Percentiles rank a stretch among this genome's conserved stretches.
phyloP scores from a whole-genome alignment of 2,797 vertebrate genomes.

The Cynopterus sphinx region DNA sequence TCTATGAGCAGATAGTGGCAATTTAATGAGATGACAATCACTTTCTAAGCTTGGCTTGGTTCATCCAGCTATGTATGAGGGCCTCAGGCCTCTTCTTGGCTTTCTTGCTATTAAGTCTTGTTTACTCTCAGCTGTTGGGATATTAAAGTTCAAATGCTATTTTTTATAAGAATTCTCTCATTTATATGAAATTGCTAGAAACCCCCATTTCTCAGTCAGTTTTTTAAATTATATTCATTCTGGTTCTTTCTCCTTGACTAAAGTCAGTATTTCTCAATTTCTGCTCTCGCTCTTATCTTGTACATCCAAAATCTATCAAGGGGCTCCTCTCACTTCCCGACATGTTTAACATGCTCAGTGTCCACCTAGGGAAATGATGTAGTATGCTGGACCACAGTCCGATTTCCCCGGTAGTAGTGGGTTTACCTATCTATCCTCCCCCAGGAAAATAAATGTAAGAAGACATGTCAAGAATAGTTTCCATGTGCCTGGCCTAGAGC shows the following conservation, averaged over 20 bases:
- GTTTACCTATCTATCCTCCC: accelerated
- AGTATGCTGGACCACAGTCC: accelerated
- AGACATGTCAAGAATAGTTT: not conserved
- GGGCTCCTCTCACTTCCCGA: not conserved
- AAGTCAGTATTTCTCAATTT: not conserved
- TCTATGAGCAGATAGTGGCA: not conserved
- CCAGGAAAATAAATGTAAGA: not conserved
- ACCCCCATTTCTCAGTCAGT: not conserved
- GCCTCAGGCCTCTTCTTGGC: not conserved
- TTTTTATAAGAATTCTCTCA: not conserved
- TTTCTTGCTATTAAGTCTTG: not conserved
- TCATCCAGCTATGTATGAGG: accelerated
- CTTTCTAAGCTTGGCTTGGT: not conserved
- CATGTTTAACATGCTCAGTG: not conserved
- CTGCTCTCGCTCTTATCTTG: not conserved
- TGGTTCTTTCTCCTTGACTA: not conserved
- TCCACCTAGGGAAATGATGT: not conserved
- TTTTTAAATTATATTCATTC: not conserved
- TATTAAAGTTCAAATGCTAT: not conserved
- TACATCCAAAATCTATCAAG: no score
- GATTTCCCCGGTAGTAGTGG: accelerated
- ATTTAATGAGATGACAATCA: not conserved
- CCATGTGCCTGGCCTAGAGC: not conserved
- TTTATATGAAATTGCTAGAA: not conserved
- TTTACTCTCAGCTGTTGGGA: not conserved